Base-by-base conservation (phyloP, 2,113 vertebrate species). In the Calonectris borealis region DNA sequence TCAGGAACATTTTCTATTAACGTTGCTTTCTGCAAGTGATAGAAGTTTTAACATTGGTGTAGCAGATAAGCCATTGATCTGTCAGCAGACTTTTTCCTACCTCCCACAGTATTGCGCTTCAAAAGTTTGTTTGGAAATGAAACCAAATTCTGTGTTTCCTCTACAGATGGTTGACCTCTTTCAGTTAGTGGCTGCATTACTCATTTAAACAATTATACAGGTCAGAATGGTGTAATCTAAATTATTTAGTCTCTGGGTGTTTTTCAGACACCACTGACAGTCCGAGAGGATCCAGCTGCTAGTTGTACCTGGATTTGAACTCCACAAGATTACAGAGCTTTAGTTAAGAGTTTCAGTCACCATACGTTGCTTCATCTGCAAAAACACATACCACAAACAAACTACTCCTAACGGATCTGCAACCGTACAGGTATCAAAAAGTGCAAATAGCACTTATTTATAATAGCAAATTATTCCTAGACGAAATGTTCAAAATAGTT, bases 101-200 rank as follows among this genome's bases (percentile, higher is more conserved):
- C 97, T 98, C 98, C 98, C 98, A 98, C 98, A 98, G 97, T 95
- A 98, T 96, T 96, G 97, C 55, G 95, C 96, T 98, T 98, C 97
- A 97, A 98, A 98, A 98, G 98, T 98, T 98, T 98, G 98, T 98
- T 98, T 98, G 98, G 98, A 98, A 98, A 98, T 98, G 98, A 98
- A 98, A 98, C 98, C 94, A 97, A 98, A 98, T 98, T 98, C 98
- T 98, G 84, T 98, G 97, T 98, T 98, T 98, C 98, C 98, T 98
- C 97, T 97, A 98, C 98, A 98, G 98, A 98, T 98, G 98, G 98
- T 97, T 98, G 98, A 98, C 98, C 98, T 98, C 98, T 98, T 98
- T 98, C 98, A 98, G 96, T 98, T 98, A 97, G 97, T 98, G 97
- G 94, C 97, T 98, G 97, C 98, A 98, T 98, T 98, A 98, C 97